Evolutionary conservation across 2,888 invertebrate species (phyloP).

Genomic region (Eubasilissa splendida): DNA sequence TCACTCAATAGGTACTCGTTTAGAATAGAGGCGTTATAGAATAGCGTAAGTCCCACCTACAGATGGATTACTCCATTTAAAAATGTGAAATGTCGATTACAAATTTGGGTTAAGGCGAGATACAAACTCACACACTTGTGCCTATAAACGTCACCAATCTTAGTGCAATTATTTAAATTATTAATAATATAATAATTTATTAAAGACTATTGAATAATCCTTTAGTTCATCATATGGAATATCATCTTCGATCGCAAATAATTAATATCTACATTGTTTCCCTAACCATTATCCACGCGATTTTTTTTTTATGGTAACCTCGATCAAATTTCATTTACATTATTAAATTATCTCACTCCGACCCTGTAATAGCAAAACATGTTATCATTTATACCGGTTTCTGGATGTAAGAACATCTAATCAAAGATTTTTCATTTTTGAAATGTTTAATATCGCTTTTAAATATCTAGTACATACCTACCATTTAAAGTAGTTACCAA

Average conservation of each 20-base stretch:
- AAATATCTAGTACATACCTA: neutral
- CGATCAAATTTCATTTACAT: too few relatives aligned
- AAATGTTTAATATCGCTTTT: constrained; percentile 9
- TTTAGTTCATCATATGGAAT: too few relatives aligned
- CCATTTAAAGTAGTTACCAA: too few relatives aligned
- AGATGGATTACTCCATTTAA: constrained; percentile 7
- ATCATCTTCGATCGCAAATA: too few relatives aligned
- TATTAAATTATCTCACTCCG: neutral
- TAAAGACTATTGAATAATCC: too few relatives aligned
- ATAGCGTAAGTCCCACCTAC: neutral
- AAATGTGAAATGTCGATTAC: neutral
- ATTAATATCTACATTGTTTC: too few relatives aligned
- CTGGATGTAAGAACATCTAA: constrained; percentile 2
- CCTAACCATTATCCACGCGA: too few relatives aligned
- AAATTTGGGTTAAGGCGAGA: constrained; percentile 13
- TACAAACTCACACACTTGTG: too few relatives aligned
- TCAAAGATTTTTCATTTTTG: neutral
- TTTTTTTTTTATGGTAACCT: too few relatives aligned
- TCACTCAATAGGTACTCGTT: neutral
- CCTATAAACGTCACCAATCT: too few relatives aligned
- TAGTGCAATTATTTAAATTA: too few relatives aligned
- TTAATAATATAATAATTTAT: too few relatives aligned
- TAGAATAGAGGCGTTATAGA: constrained; percentile 14
- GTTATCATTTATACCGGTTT: constrained; percentile 26
- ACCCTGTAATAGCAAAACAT: constrained; percentile 15